phyloP scores from a whole-genome alignment of 2,797 vertebrate species.

The Brachyrhaphis roseni region DNA sequence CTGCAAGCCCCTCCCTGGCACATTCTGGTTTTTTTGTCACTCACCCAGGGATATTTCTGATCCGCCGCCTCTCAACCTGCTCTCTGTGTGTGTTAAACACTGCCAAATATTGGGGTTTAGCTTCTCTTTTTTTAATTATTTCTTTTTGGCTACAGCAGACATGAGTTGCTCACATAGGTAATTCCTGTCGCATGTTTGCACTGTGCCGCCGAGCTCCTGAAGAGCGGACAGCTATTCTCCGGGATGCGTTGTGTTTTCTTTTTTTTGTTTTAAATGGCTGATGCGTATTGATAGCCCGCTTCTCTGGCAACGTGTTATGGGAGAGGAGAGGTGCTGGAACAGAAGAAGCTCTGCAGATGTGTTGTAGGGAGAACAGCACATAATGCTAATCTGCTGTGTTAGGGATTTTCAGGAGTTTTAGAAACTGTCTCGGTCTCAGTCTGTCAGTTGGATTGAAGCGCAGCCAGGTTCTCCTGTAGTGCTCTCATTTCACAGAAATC shows the following conservation, averaged over 20 bases:
- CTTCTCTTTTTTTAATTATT: slow-evolving; percentile 39
- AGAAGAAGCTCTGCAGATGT: slow-evolving; percentile 76
- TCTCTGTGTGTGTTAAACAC: slow-evolving; percentile 54
- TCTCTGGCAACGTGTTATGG: slow-evolving; percentile 59
- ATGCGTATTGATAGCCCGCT: slow-evolving; percentile 72
- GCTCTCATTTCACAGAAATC: slow-evolving; percentile 82
- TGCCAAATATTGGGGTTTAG: slow-evolving; percentile 69
- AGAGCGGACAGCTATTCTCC: slow-evolving; percentile 60
- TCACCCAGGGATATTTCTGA: slow-evolving; percentile 79
- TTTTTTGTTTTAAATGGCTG: slow-evolving; percentile 58
- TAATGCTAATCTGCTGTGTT: slow-evolving; percentile 83
- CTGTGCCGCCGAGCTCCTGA: slow-evolving; percentile 53
- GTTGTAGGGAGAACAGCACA: slow-evolving; percentile 76
- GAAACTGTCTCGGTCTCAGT: slow-evolving; percentile 81
- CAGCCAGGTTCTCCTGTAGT: slow-evolving; percentile 83
- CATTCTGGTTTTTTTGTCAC: slow-evolving; percentile 78
- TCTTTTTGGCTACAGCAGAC: slow-evolving; percentile 44
- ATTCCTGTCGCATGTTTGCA: slow-evolving; percentile 69
- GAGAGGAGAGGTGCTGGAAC: slow-evolving; percentile 64
- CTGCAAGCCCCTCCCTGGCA: slow-evolving; percentile 74
- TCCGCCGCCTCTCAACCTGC: slow-evolving; percentile 68
- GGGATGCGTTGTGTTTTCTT: slow-evolving; percentile 38
- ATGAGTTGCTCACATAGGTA: slow-evolving; percentile 69
- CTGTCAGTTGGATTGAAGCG: slow-evolving; percentile 82
- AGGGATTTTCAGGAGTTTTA: slow-evolving; percentile 83